Evolutionary conservation across 2,797 vertebrate species (phyloP), one percentile per base, ranked within the genome.

Genomic region (Chaetodon trifasciatus): DNA sequence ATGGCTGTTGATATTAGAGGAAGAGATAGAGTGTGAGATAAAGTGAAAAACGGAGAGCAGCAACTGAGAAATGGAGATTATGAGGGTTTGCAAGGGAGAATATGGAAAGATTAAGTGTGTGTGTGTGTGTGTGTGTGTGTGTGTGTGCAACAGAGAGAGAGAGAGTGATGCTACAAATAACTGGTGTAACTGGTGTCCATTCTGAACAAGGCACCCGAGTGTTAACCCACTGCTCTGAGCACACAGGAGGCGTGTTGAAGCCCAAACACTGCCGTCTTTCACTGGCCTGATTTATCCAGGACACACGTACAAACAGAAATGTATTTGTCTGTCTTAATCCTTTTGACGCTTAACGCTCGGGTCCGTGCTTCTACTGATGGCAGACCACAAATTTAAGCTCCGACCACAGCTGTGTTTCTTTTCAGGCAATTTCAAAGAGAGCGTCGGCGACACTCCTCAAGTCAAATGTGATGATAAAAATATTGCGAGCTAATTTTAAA

Each of bases 1-100:
- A 84, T 70, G 47, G 71, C 74, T 61, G 77, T 63, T 85, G 61
- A 87, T 78, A 81, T 67, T 72, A 75, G 61, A 74, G 49, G 46
- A 77, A 62, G 57, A 79, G 74, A 84, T 88, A 3, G 69, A 4
- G 47, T 8, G 53, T 28, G 81, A 83, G 86, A 90, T 89, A 84
- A 88, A 84, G 76, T 86, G 76, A 74, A 82, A 90, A 87, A 89
- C 79, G 71, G 79, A 85, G 79, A 84, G 82, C 37, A 84, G 82
- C 39, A 6, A 39, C 63, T 55, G 74, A 79, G 49, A 82, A 82
- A 84, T 70, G 52, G 72, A 76, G 84, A 86, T 87, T 78, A 76
- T 50, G 21, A 78, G 78, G 37, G 15, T 71, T 71, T 70, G 79
- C n/a, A 0, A 74, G 44, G 57, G 76, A 82, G 79, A 81, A 78